phyloP scores from a whole-genome alignment of 2,888 invertebrate species.

The Zaprionus obscuricornis region DNA sequence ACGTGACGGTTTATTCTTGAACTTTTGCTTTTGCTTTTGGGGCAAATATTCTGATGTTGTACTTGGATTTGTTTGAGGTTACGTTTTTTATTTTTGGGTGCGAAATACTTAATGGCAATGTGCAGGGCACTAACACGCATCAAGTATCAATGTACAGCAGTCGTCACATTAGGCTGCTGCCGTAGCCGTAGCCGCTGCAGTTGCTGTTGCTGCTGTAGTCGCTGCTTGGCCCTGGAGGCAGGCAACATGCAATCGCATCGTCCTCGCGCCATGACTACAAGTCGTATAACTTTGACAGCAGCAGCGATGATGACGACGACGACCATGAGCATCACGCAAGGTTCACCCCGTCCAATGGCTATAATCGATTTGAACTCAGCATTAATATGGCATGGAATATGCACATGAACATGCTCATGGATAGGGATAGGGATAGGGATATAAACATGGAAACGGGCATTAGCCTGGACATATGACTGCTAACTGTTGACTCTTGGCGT shows the following conservation, averaged over 20 bases:
- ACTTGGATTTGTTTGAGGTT: too few relatives aligned
- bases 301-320: too few relatives aligned
- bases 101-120: neutral
- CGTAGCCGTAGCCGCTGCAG: slow-evolving; percentile 30
- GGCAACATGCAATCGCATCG: slow-evolving; percentile 58
- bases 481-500: too few relatives aligned
- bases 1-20: slow-evolving; percentile 17
- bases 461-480: too few relatives aligned
- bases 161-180: slow-evolving; percentile 73
- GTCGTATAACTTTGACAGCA: slow-evolving; percentile 19
- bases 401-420: neutral
- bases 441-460: slow-evolving; percentile 5
- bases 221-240: slow-evolving; percentile 32
- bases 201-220: slow-evolving; percentile 44
- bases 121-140: slow-evolving; percentile 33
- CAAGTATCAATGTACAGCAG: slow-evolving; percentile 55
- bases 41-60: neutral
- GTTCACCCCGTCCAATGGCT: slow-evolving; percentile 32
- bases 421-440: slow-evolving; percentile 30
- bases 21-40: too few relatives aligned
- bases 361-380: slow-evolving; percentile 80
- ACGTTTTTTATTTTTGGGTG: neutral
- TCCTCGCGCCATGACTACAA: too few relatives aligned
- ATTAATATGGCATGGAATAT: slow-evolving; percentile 39
- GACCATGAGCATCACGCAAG: slow-evolving; percentile 41